Evolutionary conservation across 2,113 vertebrate species (phyloP).

Genomic region (Bambusicola thoracicus): DNA sequence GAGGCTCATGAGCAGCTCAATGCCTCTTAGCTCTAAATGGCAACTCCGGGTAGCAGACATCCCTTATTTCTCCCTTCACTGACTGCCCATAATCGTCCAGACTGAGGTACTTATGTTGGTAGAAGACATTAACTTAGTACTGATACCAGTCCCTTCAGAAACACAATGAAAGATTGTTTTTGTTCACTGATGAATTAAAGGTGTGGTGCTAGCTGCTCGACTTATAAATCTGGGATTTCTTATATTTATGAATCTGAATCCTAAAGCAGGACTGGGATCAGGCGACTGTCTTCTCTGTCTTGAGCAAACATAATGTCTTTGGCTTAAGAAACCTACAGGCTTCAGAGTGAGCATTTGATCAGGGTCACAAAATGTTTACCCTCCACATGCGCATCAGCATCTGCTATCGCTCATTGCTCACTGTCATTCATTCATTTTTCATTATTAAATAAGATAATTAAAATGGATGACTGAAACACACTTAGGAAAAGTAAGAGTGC

Average conservation of each 20-base stretch:
- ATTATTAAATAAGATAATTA: not conserved
- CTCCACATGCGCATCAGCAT: not conserved
- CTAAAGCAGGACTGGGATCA: not conserved
- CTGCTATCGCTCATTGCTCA: not conserved
- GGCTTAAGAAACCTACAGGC: not conserved
- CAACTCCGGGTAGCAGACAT: not conserved
- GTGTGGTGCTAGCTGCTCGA: not conserved
- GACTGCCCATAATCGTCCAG: not conserved
- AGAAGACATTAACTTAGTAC: not conserved
- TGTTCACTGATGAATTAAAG: not conserved
- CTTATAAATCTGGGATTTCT: not conserved
- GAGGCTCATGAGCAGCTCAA: not conserved
- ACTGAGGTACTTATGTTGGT: not conserved
- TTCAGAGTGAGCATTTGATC: not conserved
- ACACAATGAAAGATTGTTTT: not conserved
- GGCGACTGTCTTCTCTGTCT: not conserved
- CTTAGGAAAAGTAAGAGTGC: not conserved
- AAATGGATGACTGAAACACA: not conserved
- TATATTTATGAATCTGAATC: not conserved
- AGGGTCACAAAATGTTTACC: not conserved
- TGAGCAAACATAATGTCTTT: not conserved
- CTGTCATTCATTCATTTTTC: not conserved
- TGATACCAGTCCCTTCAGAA: not conserved
- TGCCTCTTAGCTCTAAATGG: not conserved
- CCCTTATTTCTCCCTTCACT: not conserved